Base-by-base conservation (phyloP, 2,113 vertebrate genomes). In the Chaetodon trifascialis region DNA sequence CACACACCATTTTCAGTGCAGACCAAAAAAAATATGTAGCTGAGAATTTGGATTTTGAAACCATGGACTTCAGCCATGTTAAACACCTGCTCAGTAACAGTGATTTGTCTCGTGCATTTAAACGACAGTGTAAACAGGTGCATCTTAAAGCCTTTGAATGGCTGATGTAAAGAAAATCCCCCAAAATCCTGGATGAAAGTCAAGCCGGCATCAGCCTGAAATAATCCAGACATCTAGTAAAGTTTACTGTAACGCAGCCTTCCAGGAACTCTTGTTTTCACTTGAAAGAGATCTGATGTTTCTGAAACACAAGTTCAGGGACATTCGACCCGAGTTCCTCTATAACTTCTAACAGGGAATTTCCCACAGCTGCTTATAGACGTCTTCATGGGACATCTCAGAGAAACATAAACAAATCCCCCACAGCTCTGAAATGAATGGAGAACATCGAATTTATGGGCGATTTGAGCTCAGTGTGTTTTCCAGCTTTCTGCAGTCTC, bases 331-430 rank as follows among this genome's bases (percentile, higher is more conserved):
- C 36, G 23, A 47, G 40, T 54, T 79, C 7, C 34, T 63, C 15
- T 9, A 11, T 38, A 54, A 63, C 21, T 21, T 12, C 4, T 12
- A 74, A n/a, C 38, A 60, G 67, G 14, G 42, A 21, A 1, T 42
- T 55, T 51, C 44, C 44, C 6, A 7, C 49, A 63, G 54, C 38
- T 42, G 55, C 30, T 25, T 47, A 38, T 46, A 21, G 54, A 64
- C 42, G 12, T 10, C 8, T 36, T 21, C 34, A 42, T 42, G 15
- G 30, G 15, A 59, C 21, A 12, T 47, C 15, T 52, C 40, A 67
- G 25, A 34, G 25, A 59, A 5, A 72, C 5, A 38, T 76, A 81
- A 84, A 79, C 59, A 82, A 75, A 83, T 75, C 23, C 25, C 34
- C 12, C 16, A 11, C 52, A 71, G 54, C 64, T 58, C 17, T 40